Base-by-base conservation (phyloP, 2,797 vertebrate genomes). In the Nyctalus aviator region DNA sequence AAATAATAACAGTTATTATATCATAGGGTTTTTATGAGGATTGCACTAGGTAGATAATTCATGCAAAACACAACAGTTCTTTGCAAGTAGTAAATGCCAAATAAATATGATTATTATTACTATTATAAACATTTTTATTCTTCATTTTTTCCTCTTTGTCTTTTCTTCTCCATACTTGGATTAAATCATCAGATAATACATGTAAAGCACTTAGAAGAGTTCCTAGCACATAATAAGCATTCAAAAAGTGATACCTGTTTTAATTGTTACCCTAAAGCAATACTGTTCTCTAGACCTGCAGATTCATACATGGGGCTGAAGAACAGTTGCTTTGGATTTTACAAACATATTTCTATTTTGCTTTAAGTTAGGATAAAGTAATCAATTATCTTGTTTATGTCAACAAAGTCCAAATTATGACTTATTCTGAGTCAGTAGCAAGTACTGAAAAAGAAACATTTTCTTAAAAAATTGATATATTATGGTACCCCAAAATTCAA, bases 401-500 rank as follows among this genome's bases (percentile, higher is more conserved):
- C 35, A 84, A 66, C 30, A 75, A 90, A 89, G 2, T 68, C 48
- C 14, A 81, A 85, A 88, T 25, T 71, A 59, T 88, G 20, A 75
- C 27, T 84, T 77, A 72, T 64, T 84, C 66, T 62, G 35, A 87
- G 15, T 88, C 27, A 76, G 17, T 84, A 10, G 2, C 27, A 95
- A 79, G 9, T 72, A 30, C 6, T 78, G 13, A 66, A 13, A 87
- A 92, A 84, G 13, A 85, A 88, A 32, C 3, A 50, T 81, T 92
- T 92, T 88, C 32, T 95, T 17, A 90, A 78, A 59, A 18, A 75
- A 53, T 79, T 90, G 77, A 90, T 48, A 90, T 84, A 93, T 81
- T 13, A 83, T 73, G 55, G 1, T 10, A 77, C 14, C 3, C 18
- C 4, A 59, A 92, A 88, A 71, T 82, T 88, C 9, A 62, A 73